A percentile compares a stretch with the other conserved stretches of the same genome.
These are phyloP conservation scores for Dysidea cf. avara DNA, from an alignment of 37 sponge, comb jelly and placozoan genomes.

Conservation along the genomic window DNA sequence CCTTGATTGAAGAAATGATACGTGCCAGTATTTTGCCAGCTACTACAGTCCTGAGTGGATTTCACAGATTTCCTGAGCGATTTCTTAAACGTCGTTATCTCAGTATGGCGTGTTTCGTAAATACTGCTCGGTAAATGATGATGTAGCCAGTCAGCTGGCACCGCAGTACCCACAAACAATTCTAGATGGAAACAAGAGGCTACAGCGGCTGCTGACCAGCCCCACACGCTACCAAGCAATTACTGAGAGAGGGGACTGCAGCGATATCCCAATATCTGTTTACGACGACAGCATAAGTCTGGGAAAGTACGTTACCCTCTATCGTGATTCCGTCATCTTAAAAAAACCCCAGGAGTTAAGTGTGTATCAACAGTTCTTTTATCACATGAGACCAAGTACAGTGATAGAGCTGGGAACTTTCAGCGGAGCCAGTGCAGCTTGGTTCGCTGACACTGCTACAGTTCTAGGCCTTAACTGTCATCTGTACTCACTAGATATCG, in stretches of 20 bases:
- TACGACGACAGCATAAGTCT: not conserved
- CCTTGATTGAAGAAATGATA: too few species aligned
- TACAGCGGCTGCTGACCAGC: slow-evolving; percentile 11
- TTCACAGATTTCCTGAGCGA: too few species aligned
- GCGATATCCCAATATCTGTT: slow-evolving; percentile 27
- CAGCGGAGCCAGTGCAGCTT: too few species aligned
- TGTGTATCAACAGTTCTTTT: slow-evolving; percentile 37
- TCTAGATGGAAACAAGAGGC: too few species aligned
- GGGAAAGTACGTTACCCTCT: slow-evolving; percentile 26
- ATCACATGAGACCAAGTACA: slow-evolving; percentile 39
- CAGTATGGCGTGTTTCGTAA: too few species aligned
- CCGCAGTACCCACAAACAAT: too few species aligned
- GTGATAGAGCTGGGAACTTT: slow-evolving; percentile 75
- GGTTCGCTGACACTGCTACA: slow-evolving; percentile 47
- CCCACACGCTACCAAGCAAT: slow-evolving; percentile 47
- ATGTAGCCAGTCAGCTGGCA: too few species aligned
- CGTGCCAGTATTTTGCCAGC: too few species aligned
- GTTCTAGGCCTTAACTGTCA: slow-evolving; percentile 9
- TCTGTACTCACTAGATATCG: slow-evolving; percentile 50
- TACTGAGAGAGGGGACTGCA: slow-evolving; percentile 44
- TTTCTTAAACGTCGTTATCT: too few species aligned
- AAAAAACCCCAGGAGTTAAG: slow-evolving; percentile 22
- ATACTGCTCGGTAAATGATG: too few species aligned
- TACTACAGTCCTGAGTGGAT: too few species aligned
- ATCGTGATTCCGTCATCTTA: slow-evolving; percentile 19